Conservation (phyloP, 2,888 invertebrate genomes). For the Eupeodes latifasciatus region DNA sequence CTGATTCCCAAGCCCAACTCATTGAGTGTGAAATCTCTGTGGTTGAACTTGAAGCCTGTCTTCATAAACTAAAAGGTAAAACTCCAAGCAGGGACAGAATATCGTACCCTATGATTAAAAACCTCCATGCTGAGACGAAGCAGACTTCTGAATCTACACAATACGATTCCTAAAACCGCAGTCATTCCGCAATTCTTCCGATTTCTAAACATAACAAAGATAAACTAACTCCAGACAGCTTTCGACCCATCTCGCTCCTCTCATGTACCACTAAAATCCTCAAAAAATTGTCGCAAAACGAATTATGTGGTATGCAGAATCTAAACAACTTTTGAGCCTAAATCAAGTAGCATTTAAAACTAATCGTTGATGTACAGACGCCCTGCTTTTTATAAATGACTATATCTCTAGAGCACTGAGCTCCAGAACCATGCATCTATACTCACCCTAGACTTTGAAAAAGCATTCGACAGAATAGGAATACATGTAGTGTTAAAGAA, state of each 20-base stretch:
- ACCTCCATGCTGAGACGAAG: background rate
- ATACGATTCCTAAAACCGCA: background rate
- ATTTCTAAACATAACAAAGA: background rate
- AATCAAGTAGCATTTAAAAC: background rate
- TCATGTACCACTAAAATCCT: too few species aligned
- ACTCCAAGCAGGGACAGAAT: background rate
- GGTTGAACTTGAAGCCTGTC: too few species aligned
- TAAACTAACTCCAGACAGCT: too few species aligned
- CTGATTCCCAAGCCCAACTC: background rate
- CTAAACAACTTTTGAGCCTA: background rate
- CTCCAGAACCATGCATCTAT: constrained; percentile 39
- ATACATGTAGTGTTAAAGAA: constrained; percentile 43
- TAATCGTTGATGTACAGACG: background rate
- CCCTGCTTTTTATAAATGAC: constrained; percentile 4
- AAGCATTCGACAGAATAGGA: constrained; percentile 48
- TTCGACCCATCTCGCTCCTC: too few species aligned
- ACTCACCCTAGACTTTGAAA: constrained; percentile 42
- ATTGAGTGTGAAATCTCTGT: too few species aligned
- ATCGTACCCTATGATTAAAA: constrained; percentile 33
- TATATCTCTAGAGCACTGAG: constrained; percentile 7
- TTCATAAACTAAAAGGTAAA: too few species aligned
- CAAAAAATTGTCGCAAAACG: too few species aligned
- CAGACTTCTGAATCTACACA: background rate
- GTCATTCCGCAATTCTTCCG: background rate
- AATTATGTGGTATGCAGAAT: too few species aligned